Conservation (phyloP, 53 echinoderm and acorn worm species). For the Luidia sarsii region DNA sequence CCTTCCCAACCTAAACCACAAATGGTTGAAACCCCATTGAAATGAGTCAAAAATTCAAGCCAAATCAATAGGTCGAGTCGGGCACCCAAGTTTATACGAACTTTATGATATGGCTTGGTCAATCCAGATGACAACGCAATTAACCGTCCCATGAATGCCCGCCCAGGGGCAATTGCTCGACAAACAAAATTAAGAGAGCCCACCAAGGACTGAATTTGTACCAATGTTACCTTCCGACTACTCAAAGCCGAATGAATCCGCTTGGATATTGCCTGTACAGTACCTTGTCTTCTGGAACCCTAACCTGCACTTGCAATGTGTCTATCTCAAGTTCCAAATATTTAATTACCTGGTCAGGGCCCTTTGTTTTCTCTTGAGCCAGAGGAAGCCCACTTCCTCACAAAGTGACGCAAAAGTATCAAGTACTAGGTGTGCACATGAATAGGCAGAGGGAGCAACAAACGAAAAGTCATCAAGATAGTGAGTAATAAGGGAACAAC, state of each 20-base stretch:
- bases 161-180: conserved; percentile 9
- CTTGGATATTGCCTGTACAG: not conserved
- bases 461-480: conserved; percentile 67
- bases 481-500: conserved; percentile 12
- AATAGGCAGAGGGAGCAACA: not conserved
- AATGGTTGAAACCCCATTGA: conserved; percentile 43
- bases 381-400: not conserved
- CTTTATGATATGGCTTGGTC: not conserved
- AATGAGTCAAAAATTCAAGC: conserved; percentile 32
- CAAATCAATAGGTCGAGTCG: conserved; percentile 29
- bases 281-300: not conserved
- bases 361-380: not conserved
- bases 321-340: not conserved
- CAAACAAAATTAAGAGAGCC: conserved; percentile 33
- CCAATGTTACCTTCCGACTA: not conserved
- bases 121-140: conserved; percentile 20
- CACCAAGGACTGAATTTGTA: conserved; percentile 1
- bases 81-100: conserved; percentile 34
- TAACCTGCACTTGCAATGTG: not conserved
- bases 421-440: not conserved
- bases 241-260: conserved; percentile 1
- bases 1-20: not conserved
- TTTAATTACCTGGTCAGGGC: not conserved
- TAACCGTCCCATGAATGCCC: conserved; percentile 11
- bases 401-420: not conserved